These are phyloP conservation scores for Campylomormyrus numenius DNA, from an alignment of 2,113 vertebrate species.

Conservation along the genomic window DNA sequence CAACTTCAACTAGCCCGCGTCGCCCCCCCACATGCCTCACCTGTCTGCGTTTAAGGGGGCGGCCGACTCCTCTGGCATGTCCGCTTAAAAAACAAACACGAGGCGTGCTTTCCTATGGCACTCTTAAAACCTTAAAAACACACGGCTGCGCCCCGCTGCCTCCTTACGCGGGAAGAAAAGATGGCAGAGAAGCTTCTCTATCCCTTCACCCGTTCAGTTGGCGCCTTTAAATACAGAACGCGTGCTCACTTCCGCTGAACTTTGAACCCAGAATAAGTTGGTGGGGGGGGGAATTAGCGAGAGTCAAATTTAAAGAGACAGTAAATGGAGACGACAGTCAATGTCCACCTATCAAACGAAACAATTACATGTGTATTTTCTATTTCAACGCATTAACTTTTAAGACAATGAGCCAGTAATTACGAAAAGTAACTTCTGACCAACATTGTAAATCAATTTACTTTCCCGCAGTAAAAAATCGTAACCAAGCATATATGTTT, in stretches of 20 bases:
- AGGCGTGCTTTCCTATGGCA: neutral
- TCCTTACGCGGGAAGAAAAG: neutral
- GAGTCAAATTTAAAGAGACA: constrained; percentile 59
- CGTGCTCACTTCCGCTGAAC: constrained; percentile 55
- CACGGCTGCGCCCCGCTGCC: neutral
- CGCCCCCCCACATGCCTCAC: constrained; percentile 36
- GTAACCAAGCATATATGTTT: neutral
- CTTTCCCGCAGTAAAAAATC: neutral
- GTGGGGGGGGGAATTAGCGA: constrained; percentile 36
- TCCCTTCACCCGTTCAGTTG: constrained; percentile 46
- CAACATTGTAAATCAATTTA: neutral
- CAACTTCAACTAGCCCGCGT: neutral
- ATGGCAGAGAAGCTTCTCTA: constrained; percentile 28
- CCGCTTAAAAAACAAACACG: neutral
- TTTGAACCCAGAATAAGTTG: constrained; percentile 29
- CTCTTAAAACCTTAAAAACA: neutral
- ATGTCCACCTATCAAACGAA: too few species aligned
- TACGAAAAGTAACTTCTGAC: neutral
- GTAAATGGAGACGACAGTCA: neutral
- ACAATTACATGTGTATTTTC: neutral
- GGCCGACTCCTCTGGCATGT: constrained; percentile 61
- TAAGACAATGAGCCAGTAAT: neutral
- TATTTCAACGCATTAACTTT: neutral
- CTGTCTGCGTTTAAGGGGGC: constrained; percentile 44
- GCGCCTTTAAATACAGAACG: constrained; percentile 69